Base-by-base conservation (phyloP, 1,140 invertebrate genomes). In the Drosophila navojoa region DNA sequence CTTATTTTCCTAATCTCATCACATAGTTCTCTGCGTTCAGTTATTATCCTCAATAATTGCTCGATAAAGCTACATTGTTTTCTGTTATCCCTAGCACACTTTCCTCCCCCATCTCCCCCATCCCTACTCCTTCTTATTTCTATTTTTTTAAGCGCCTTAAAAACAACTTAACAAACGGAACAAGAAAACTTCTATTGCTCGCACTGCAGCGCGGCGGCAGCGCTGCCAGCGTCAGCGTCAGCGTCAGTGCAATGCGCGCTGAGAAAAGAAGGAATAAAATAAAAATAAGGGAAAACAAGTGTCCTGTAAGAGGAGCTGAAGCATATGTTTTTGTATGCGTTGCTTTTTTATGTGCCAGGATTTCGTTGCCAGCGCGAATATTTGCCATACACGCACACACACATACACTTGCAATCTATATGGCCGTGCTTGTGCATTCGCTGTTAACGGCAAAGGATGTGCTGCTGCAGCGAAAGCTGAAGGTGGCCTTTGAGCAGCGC, bases 281-380 rank as follows among this genome's bases (percentile, higher is more conserved):
- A 44, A 69, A 32, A 68, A 35, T 25, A 47, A 64, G 22, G 9
- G 19, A 25, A 71, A 53, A 58, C 44, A 57, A 58, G 22, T 58
- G 79, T 79, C 76, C 68, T 53, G 76, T 16, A 72, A 40, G 79
- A 55, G 73, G 69, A 60, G 54, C 47, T 22, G 32, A 22, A 84
- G 76, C 79, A 89, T 87, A 84, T 89, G 82, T 84, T 87, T 77
- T 82, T 79, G 77, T 87, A 79, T 87, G 76, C 62, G 66, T 70
- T 84, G 61, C 55, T 64, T 66, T 84, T 82, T 82, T 82, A 79
- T 79, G 80, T 79, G 73, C 62, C 50, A 81, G 71, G 76, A 82
- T 84, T 82, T 76, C 19, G 67, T 62, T 58, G 70, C 54, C 19
- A 22, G 19, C 19, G 19, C 42, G 63, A 59, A 54, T 72, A 52